Evolutionary conservation across 2,113 vertebrate genomes (phyloP), one percentile per base, ranked within the genome.

Genomic region (Sterna hirundo): DNA sequence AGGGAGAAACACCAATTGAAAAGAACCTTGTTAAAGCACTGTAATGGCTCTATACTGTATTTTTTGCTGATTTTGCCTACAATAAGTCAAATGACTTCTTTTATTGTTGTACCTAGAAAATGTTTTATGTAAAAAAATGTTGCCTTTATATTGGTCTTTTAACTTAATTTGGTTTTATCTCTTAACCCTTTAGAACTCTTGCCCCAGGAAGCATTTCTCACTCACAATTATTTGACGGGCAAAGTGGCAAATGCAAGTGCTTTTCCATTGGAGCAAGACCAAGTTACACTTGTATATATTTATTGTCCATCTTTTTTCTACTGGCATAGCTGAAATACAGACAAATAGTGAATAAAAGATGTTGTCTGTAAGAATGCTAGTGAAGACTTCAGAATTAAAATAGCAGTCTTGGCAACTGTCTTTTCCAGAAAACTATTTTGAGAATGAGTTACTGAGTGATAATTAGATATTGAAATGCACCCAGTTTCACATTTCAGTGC

Each of bases 401-500:
- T 96, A 97, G 79, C 80, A 86, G 92, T 93, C 93, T 96, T 98
- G 95, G 90, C 94, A 98, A 96, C 88, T 95, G 90, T 97, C 95
- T 98, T 95, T 97, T 96, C 92, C 74, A 96, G 94, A 97, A 98
- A 97, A 91, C 94, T 97, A 94, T 98, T 97, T 97, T 96, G 98
- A 98, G 97, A 98, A 97, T 94, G 96, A 98, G 96, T 97, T 98
- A 86, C 93, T 13, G 30, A 84, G 93, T 97, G 97, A 98, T 98
- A 98, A 98, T 98, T 98, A 98, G 97, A 98, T 97, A 98, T 92
- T 95, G 90, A 97, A 98, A 98, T 88, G 87, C 66, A 83, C 97
- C 89, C 95, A 93, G 97, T 95, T 98, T 98, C 98, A 97, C 98
- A 98, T 98, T 97, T 98, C 98, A 98, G 86, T 98, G 98, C 97